Evolutionary conservation across 2,797 vertebrate genomes (phyloP), one percentile per base, ranked within the genome.

Genomic region (Enoplosus armatus): DNA sequence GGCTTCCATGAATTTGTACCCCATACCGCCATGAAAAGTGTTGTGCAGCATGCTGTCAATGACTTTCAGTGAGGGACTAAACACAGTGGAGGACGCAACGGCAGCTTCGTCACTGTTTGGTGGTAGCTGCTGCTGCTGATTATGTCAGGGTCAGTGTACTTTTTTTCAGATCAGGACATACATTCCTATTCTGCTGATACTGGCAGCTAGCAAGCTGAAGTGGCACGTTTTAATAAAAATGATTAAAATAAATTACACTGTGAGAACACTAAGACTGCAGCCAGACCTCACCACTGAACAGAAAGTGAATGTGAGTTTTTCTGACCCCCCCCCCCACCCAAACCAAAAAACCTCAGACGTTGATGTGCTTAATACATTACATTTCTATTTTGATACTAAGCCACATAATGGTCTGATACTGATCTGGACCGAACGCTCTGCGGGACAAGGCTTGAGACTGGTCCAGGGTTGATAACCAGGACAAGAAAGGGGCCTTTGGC

Each of bases 181-280:
- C 9, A 39, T 48, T 39, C 2, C 29, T 14, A 20, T 72, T 81
- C 27, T 72, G 55, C 71, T 71, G 77, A 63, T 62, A 27, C 8
- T 48, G 11, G 58, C 76, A 69, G 63, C 54, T 51, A n/a, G 18
- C 60, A 56, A 75, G 63, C 45, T 77, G 56, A 82, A 48, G 63
- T 56, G 12, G 69, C 58, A 41, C 11, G 2, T 78, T 87, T 75
- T 74, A 31, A 78, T 77, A 24, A 15, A 60, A 80, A 58, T 27
- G 45, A 6, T 35, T 41, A 72, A 35, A 50, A 78, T 62, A 62
- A 61, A 82, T 80, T 37, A 37, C 41, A 4, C 26, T 35, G 35
- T 39, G 48, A 77, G 50, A 68, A 27, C 12, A n/a, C 2, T 2
- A 5, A 45, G 50, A 29, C 54, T n/a, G 70, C 59, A 79, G 62